A percentile compares a stretch with the other conserved stretches of the same genome.
Conservation (phyloP, 1,140 invertebrate genomes). For the Drosophila chauvacae region DNA sequence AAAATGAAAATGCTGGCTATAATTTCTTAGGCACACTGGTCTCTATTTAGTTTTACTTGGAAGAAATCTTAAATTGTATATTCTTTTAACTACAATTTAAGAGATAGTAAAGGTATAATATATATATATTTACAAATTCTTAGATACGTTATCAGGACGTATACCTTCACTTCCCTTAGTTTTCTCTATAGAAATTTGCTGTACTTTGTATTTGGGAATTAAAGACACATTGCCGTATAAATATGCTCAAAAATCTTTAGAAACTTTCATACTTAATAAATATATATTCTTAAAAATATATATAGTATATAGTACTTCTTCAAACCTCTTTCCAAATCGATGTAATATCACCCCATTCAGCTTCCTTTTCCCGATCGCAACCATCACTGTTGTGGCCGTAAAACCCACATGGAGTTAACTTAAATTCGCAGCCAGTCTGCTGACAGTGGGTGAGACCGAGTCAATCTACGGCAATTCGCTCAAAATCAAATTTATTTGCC, state of each 20-base stretch:
- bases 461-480: conserved; percentile 69
- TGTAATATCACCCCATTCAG: not conserved
- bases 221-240: no score
- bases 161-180: no score
- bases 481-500: conserved; percentile 80
- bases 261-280: not conserved
- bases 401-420: conserved; percentile 37
- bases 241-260: no score
- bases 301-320: not conserved
- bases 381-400: conserved; percentile 2
- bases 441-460: conserved; percentile 27
- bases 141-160: no score
- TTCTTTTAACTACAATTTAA: not conserved
- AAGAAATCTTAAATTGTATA: not conserved
- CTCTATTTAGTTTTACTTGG: not conserved
- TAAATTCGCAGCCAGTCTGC: conserved; percentile 32
- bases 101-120: not conserved
- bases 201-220: not conserved
- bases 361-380: not conserved
- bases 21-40: not conserved
- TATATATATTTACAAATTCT: no score
- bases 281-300: not conserved
- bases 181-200: not conserved
- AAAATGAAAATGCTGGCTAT: conserved; percentile 14
- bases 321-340: not conserved